Conservation (phyloP, 2,888 invertebrate species). For the Cerastoderma edule region DNA sequence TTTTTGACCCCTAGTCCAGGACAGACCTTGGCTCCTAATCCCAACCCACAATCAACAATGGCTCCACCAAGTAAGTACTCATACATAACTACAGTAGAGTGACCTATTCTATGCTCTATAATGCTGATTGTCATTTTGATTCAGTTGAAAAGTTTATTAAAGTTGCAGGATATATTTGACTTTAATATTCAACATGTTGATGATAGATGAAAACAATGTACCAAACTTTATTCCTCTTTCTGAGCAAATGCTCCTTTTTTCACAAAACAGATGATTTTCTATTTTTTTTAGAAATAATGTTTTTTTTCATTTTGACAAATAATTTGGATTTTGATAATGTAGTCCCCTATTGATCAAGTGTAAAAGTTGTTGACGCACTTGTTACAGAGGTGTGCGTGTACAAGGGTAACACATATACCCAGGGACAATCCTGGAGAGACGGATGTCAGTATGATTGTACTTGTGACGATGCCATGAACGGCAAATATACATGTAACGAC, state of each 20-base stretch:
- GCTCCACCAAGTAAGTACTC: constrained; percentile 49
- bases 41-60: constrained; percentile 37
- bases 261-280: no score
- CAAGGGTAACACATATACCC: constrained; percentile 64
- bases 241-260: no score
- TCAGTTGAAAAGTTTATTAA: background rate
- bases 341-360: background rate
- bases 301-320: no score
- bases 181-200: no score
- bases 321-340: background rate
- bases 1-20: constrained; percentile 21
- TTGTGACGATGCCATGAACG: constrained; percentile 64
- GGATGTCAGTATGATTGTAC: constrained; percentile 70
- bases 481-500: constrained; percentile 70
- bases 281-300: no score
- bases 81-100: no score
- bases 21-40: constrained; percentile 29
- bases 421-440: constrained; percentile 70
- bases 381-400: constrained; percentile 69
- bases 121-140: background rate
- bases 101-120: no score
- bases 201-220: no score
- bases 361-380: no score
- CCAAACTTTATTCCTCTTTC: no score
- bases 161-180: no score